Evolutionary conservation across 1,140 invertebrate species (phyloP), one percentile per base, ranked within the genome.

Genomic region (Scaptomyza hsui): DNA sequence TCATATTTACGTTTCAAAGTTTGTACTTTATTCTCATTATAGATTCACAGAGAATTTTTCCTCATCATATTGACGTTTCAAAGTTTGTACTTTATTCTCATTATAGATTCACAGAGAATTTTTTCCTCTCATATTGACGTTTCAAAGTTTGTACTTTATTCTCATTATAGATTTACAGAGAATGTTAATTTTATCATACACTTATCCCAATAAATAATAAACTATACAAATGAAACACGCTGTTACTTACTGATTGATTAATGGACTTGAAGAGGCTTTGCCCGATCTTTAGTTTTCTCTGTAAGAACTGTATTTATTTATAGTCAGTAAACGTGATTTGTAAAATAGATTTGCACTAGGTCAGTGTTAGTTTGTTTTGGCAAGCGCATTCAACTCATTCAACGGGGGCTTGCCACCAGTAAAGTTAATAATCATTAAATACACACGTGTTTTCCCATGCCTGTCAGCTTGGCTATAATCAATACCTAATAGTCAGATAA

Each of bases 1-100:
- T 51, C 16, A 32, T 41, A 26, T 32, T 57, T 57, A 49, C 56
- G 44, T 56, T 56, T 44, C 13, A 63, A 56, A 56, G 42, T 59
- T 32, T 59, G 18, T 52, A 52, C 4, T 16, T 6, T 44, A 16
- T 32, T 63, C 16, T 44, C 37, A 29, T 19, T 51, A 21, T 24
- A 16, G 24, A 24, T 24, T 24, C n/a, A n/a, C n/a, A n/a, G n/a
- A n/a, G n/a, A n/a, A n/a, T 4, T 19, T 35, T 32, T 26, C 13
- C 15, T 51, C 26, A 0, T 51, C 16, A 32, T 41, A 26, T 32
- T 57, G 51, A 49, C 56, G 44, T 56, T n/a, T 44, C 13, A 63
- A 56, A 56, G 42, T 59, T 32, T 59, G 18, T 52, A 52, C 4
- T 16, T 6, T 44, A 16, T 32, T 63, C 16, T 44, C 37, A 29